These are phyloP conservation scores for Fopius arisanus DNA, from an alignment of 1,140 invertebrate species.

Conservation along the genomic window DNA sequence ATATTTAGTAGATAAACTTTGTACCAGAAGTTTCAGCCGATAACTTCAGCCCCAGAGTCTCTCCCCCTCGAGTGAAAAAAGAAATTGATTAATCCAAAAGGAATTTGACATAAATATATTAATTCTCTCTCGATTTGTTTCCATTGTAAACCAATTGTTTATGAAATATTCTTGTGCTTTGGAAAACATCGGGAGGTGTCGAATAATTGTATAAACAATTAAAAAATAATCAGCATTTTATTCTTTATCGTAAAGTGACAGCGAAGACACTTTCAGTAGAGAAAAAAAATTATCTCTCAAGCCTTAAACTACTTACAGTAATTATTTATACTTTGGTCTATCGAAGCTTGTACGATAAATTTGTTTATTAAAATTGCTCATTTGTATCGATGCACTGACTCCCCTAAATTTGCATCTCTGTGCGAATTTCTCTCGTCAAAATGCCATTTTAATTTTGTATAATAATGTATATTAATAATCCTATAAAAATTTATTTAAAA, in stretches of 20 bases:
- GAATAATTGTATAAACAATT: background rate
- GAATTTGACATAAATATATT: too few species aligned
- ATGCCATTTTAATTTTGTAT: slow-evolving; percentile 17
- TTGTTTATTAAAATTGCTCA: background rate
- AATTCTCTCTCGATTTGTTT: too few species aligned
- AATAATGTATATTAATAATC: slow-evolving; percentile 21
- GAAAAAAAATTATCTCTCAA: slow-evolving; percentile 25
- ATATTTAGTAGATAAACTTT: too few species aligned
- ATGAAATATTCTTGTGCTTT: too few species aligned
- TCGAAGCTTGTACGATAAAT: slow-evolving; percentile 35
- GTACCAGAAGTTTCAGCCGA: too few species aligned
- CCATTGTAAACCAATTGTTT: too few species aligned
- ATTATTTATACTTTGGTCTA: slow-evolving; percentile 29
- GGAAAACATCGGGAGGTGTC: too few species aligned
- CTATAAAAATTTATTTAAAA: slow-evolving; percentile 32
- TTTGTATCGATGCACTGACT: slow-evolving; percentile 10
- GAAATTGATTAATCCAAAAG: too few species aligned
- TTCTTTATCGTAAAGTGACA: slow-evolving; percentile 20
- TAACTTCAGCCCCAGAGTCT: too few species aligned
- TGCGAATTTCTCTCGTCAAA: slow-evolving; percentile 13
- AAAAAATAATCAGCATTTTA: slow-evolving; percentile 21
- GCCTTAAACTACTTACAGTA: slow-evolving; percentile 12
- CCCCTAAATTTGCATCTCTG: slow-evolving; percentile 21
- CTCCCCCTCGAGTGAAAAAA: too few species aligned
- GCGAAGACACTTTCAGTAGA: slow-evolving; percentile 27